A percentile compares a stretch with the other conserved stretches of the same genome.
phyloP scores from a whole-genome alignment of 1,140 invertebrate species.

The Drosophila murphyi region DNA sequence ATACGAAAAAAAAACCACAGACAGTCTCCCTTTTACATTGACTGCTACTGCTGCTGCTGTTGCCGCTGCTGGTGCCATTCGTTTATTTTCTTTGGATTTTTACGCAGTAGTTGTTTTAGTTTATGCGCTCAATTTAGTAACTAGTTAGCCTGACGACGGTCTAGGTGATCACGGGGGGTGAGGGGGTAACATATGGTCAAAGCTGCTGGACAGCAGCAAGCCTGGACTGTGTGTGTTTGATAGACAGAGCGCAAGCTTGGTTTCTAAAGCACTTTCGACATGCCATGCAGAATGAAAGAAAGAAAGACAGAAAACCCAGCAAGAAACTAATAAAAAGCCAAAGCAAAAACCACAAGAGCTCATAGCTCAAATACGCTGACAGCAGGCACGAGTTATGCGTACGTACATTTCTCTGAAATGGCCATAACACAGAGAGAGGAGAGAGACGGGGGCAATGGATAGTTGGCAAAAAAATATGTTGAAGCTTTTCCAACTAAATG shows the following conservation, averaged over 20 bases:
- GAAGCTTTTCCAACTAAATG: slow-evolving; percentile 83
- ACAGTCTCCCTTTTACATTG: slow-evolving; percentile 44
- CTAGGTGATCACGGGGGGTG: not conserved
- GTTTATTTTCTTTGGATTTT: slow-evolving; percentile 6
- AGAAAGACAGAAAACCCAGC: slow-evolving; percentile 41
- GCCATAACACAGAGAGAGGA: not conserved
- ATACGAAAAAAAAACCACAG: slow-evolving; percentile 16
- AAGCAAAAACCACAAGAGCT: slow-evolving; percentile 77
- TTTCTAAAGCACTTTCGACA: slow-evolving; percentile 63
- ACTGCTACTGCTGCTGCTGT: slow-evolving; percentile 19
- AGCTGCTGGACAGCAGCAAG: slow-evolving; percentile 17
- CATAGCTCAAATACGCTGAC: slow-evolving; percentile 81
- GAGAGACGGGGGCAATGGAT: not conserved
- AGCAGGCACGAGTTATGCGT: slow-evolving; percentile 82
- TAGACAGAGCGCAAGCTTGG: not conserved
- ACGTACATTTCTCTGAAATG: slow-evolving; percentile 53
- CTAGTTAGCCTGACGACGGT: slow-evolving; percentile 70
- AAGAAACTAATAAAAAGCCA: slow-evolving; percentile 82
- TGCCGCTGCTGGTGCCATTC: slow-evolving; percentile 21
- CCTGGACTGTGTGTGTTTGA: not conserved
- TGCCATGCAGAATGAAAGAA: slow-evolving; percentile 2
- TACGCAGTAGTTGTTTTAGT: slow-evolving; percentile 68
- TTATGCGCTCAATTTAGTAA: slow-evolving; percentile 82
- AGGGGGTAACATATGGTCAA: slow-evolving; percentile 38
- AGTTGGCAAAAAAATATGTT: slow-evolving; percentile 63